Conservation (phyloP, 2,113 vertebrate species). For the Pedionomus torquatus region DNA sequence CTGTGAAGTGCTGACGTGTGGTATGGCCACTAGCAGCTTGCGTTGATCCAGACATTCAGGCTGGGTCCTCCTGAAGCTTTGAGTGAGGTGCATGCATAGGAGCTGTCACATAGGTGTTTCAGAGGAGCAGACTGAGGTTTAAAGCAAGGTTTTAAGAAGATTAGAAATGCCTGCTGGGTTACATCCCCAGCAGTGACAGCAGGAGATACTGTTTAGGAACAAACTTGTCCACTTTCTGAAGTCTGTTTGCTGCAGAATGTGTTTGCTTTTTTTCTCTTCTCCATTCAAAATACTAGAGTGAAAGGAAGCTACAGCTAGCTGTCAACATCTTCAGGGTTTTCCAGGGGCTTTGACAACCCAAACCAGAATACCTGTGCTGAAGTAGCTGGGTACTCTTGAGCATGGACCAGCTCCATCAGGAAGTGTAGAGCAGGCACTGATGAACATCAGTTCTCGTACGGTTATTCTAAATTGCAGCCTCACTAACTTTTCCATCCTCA, state of each 20-base stretch:
- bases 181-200: background rate
- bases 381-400: background rate
- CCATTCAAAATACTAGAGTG: background rate
- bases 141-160: background rate
- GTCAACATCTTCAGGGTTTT: background rate
- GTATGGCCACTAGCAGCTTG: background rate
- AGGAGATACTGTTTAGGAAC: background rate
- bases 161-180: background rate
- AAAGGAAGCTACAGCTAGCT: background rate
- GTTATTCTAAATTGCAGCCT: background rate
- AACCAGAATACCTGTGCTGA: background rate
- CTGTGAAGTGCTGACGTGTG: background rate
- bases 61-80: background rate
- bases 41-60: accelerated
- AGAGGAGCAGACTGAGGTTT: background rate
- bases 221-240: background rate
- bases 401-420: background rate
- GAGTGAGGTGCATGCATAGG: background rate
- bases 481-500: background rate
- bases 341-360: background rate
- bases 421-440: background rate
- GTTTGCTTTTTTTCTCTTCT: background rate
- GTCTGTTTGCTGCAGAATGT: background rate
- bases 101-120: background rate
- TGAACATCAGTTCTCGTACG: background rate